A percentile compares a stretch with the other conserved stretches of the same genome.
Evolutionary conservation across 1,140 invertebrate genomes (phyloP).

Genomic region (Gonatopus flavifemur): DNA sequence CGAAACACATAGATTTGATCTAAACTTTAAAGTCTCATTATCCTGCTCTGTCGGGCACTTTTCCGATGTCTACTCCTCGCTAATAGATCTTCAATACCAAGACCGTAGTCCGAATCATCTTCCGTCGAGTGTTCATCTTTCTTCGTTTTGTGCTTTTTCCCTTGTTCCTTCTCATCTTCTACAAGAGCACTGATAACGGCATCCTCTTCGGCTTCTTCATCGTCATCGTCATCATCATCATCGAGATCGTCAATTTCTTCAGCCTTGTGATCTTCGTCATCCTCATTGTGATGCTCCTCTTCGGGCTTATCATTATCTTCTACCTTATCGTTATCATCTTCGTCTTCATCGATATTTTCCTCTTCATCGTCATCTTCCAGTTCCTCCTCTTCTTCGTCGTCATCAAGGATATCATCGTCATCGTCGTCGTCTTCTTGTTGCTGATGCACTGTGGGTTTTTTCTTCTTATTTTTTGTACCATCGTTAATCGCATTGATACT

Average conservation of each 20-base stretch:
- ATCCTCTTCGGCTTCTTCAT: slow-evolving; percentile 39
- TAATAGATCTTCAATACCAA: slow-evolving; percentile 38
- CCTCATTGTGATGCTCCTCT: slow-evolving; percentile 13
- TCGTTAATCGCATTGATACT: slow-evolving; percentile 40
- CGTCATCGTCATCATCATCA: slow-evolving; percentile 34
- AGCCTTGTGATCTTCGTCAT: slow-evolving; percentile 25
- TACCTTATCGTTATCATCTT: slow-evolving; percentile 22
- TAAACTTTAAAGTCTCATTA: slow-evolving; percentile 39
- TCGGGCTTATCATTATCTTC: slow-evolving; percentile 19
- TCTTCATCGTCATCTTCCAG: slow-evolving; percentile 16
- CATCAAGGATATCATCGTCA: slow-evolving; percentile 31
- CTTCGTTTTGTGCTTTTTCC: slow-evolving; percentile 26
- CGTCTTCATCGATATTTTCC: slow-evolving; percentile 24
- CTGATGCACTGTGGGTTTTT: slow-evolving; percentile 18
- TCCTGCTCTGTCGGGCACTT: slow-evolving; percentile 38
- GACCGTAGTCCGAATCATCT: slow-evolving; percentile 42
- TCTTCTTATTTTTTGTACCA: slow-evolving; percentile 31
- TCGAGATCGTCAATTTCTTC: slow-evolving; percentile 30
- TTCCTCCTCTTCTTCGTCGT: slow-evolving; percentile 24
- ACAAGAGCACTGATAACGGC: slow-evolving; percentile 39
- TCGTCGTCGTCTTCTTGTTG: slow-evolving; percentile 35
- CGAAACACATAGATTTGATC: no score
- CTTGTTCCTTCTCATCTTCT: slow-evolving; percentile 31
- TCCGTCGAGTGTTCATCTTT: slow-evolving; percentile 28
- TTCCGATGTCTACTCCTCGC: slow-evolving; percentile 29